Percentiles rank a stretch among this genome's conserved stretches.
Evolutionary conservation across 2,888 invertebrate genomes (phyloP).

Genomic region (Chorisops tibialis): DNA sequence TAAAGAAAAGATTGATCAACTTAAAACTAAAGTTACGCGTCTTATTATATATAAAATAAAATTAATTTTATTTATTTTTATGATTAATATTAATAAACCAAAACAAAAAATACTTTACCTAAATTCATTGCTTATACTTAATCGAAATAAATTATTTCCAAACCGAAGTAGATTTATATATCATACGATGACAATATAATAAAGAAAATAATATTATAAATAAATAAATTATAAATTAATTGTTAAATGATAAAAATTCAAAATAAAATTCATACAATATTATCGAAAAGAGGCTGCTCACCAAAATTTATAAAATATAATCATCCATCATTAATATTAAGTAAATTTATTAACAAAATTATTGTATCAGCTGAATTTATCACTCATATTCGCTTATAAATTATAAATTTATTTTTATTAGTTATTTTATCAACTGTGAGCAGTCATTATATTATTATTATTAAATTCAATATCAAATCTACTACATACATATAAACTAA

Average conservation of each 20-base stretch:
- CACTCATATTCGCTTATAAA: not conserved
- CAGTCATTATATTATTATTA: no score
- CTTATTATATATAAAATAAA: no score
- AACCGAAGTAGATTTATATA: slow-evolving; percentile 24
- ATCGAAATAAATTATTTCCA: slow-evolving; percentile 21
- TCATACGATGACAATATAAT: slow-evolving; percentile 26
- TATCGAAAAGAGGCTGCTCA: not conserved
- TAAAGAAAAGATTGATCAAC: no score
- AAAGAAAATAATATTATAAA: slow-evolving; percentile 4
- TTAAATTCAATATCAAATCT: not conserved
- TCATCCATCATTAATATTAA: not conserved
- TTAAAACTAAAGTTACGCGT: no score
- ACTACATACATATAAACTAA: not conserved
- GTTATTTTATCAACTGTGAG: not conserved
- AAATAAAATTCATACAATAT: not conserved
- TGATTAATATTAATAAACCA: no score
- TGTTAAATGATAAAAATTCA: slow-evolving; percentile 15
- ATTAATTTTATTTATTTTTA: no score
- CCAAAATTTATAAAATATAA: no score
- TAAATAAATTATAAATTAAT: slow-evolving; percentile 5
- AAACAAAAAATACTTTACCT: not conserved
- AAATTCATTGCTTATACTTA: not conserved
- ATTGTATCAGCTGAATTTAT: not conserved
- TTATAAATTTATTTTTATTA: not conserved
- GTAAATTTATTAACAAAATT: not conserved